Evolutionary conservation across 2,797 vertebrate species (phyloP).

Genomic region (Rhodeus uyekii): DNA sequence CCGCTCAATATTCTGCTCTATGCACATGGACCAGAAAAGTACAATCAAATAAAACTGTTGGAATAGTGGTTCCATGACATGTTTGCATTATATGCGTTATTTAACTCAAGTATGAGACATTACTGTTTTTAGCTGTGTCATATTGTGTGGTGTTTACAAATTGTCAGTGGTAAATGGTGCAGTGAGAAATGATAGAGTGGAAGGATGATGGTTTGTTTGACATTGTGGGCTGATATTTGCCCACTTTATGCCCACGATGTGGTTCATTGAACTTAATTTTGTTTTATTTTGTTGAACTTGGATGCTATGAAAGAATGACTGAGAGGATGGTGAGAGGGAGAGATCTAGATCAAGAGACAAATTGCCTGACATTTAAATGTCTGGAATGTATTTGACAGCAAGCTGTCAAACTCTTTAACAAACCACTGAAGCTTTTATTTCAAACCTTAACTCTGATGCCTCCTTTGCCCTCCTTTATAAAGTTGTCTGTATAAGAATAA

Average conservation of each 20-base stretch:
- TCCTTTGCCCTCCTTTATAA: conserved; percentile 1
- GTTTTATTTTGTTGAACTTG: conserved; percentile 4
- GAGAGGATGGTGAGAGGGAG: not conserved
- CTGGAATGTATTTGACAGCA: conserved; percentile 16
- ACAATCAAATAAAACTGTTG: too few species aligned
- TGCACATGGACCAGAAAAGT: too few species aligned
- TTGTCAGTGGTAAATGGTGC: not conserved
- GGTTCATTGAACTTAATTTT: not conserved
- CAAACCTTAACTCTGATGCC: not conserved
- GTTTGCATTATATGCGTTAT: not conserved
- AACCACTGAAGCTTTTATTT: not conserved
- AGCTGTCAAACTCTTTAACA: conserved; percentile 23
- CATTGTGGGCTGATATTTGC: conserved; percentile 5
- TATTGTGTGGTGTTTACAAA: not conserved
- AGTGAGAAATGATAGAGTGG: not conserved
- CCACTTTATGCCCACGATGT: not conserved
- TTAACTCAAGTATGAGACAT: not conserved
- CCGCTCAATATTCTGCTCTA: too few species aligned
- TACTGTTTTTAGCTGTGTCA: not conserved
- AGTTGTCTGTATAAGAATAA: not conserved
- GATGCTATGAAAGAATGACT: conserved; percentile 9
- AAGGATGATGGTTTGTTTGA: not conserved
- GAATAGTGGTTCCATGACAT: not conserved
- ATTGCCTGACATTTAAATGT: conserved; percentile 30
- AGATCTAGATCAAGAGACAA: conserved; percentile 39